Evolutionary conservation across 2,888 invertebrate species (phyloP).

Genomic region (Pachliopta kotzebuea): DNA sequence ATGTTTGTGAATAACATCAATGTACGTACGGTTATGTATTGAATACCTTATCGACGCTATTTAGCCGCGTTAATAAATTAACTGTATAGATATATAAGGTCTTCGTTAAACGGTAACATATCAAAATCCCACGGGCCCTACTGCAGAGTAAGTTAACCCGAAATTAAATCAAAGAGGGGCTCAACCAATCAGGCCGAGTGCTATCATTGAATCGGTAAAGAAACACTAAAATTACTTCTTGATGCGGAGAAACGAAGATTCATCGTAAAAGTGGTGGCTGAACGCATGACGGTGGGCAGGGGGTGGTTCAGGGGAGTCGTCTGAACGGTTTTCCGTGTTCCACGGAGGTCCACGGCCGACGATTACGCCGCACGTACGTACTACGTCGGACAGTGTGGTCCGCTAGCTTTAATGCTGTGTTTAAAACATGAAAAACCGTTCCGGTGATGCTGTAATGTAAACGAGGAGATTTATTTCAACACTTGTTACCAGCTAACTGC

Average conservation of each 20-base stretch:
- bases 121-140: constrained; percentile 65
- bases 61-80: constrained; percentile 36
- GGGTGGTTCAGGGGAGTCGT: constrained; percentile 50
- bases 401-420: constrained; percentile 70
- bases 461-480: constrained; percentile 53
- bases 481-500: constrained; percentile 10
- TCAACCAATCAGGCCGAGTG: constrained; percentile 79
- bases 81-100: constrained; percentile 40
- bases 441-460: constrained; percentile 72
- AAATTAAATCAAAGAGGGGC: constrained; percentile 80
- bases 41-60: not conserved
- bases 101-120: constrained; percentile 39
- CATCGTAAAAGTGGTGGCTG: constrained; percentile 78
- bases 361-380: constrained; percentile 73
- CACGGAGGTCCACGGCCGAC: constrained; percentile 69
- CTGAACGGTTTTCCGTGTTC: constrained; percentile 80
- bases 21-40: not conserved
- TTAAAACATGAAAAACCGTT: constrained; percentile 78
- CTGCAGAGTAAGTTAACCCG: constrained; percentile 76
- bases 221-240: constrained; percentile 81
- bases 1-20: too few species aligned
- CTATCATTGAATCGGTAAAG: constrained; percentile 80
- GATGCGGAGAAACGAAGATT: constrained; percentile 81
- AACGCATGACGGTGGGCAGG: constrained; percentile 43
- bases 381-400: constrained; percentile 56